Evolutionary conservation across 2,888 invertebrate genomes (phyloP), one percentile per base, ranked within the genome.

Genomic region (Ganaspis brasiliensis): DNA sequence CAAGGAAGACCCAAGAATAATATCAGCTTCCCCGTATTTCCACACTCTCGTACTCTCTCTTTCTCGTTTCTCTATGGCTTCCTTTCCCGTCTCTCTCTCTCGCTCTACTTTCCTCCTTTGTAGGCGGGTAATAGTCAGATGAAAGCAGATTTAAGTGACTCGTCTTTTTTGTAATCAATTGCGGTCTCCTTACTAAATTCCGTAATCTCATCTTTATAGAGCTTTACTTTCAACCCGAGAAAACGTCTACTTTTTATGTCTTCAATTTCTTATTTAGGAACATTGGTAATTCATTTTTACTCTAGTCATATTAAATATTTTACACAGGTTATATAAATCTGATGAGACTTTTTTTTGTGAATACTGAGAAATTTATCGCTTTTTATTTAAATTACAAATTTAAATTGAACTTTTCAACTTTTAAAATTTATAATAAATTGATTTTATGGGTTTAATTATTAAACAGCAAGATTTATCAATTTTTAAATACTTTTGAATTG

Each of bases 1-100:
- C 86, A 85, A 85, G 89, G 88, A 89, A 89, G 89, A 89, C 85
- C 89, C 90, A 89, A 89, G 90, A 91, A 91, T 91, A 91, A 91
- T 91, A 91, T 90, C 89, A 87, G 79, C 77, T 77, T 71, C 72
- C 49, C 77, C 71, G 74, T 78, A 63, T 70, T 57, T 73, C 75
- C 67, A 59, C 73, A 45, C 40, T 56, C 37, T 31, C 31, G 35
- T 56, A 49, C 55, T 40, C 35, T 26, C 31, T 67, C 35, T 37
- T 57, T 67, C 61, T 63, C 24, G 21, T 37, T 57, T 67, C 61
- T 63, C 24, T 19, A 37, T 21, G 26, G 10, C 26, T 73, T 52
- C 2, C 19, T 40, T 57, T 40, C 16, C 35, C 26, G n/a, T n/a
- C n/a, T 49, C 16, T 72, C 71, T 72, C 72, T 49, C 45, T 12